Percentiles rank a stretch among this genome's conserved stretches.
These are phyloP conservation scores for Pararge aegeria DNA, from an alignment of 1,140 invertebrate species.

Conservation along the genomic window DNA sequence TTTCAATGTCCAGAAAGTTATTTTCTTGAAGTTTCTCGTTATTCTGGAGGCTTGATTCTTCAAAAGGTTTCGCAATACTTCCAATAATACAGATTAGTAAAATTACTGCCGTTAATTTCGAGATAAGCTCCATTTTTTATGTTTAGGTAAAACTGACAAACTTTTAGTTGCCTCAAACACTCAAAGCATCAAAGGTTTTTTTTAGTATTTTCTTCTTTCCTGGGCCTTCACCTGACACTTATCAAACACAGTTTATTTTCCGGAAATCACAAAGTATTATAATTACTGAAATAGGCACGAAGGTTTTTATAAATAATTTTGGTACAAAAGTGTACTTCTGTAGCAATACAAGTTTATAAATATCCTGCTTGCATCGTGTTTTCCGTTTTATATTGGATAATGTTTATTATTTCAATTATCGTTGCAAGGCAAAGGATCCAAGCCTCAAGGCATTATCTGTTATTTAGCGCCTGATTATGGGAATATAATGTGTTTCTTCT, in stretches of 20 bases:
- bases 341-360: not conserved
- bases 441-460: slow-evolving; percentile 1
- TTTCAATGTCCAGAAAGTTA: not conserved
- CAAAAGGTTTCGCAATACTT: not conserved
- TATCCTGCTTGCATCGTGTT: not conserved
- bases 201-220: too few species aligned
- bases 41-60: not conserved
- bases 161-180: not conserved
- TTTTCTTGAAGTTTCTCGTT: not conserved
- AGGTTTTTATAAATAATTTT: too few species aligned
- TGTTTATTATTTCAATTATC: slow-evolving; percentile 8
- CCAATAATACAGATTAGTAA: slow-evolving; percentile 11
- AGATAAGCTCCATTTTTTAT: slow-evolving; percentile 11
- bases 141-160: not conserved
- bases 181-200: too few species aligned
- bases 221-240: too few species aligned
- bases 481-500: slow-evolving; percentile 14
- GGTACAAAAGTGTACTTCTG: not conserved
- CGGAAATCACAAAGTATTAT: too few species aligned
- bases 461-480: slow-evolving; percentile 15
- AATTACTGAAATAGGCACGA: too few species aligned
- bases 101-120: slow-evolving; percentile 19
- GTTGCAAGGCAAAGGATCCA: not conserved
- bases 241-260: too few species aligned
- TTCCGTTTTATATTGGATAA: not conserved